A percentile compares a stretch with the other conserved stretches of the same genome.
Conservation (phyloP, 2,888 invertebrate species). For the Labia minor region DNA sequence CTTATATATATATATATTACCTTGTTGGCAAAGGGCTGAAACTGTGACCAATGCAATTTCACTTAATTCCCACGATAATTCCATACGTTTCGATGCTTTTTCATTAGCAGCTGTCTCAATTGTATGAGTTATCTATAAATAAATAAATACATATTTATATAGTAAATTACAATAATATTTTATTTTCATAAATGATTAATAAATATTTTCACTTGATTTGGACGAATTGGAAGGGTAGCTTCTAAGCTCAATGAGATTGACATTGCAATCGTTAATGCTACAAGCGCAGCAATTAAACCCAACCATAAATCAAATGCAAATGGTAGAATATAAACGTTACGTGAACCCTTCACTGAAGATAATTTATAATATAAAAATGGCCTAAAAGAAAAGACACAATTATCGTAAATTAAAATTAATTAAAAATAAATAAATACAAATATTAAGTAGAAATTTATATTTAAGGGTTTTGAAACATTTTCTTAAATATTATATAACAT, state of each 20-base stretch:
- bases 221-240: constrained; percentile 7
- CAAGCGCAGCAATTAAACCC: constrained; percentile 20
- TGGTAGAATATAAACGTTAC: constrained; percentile 24
- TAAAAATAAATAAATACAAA: no score
- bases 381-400: constrained; percentile 16
- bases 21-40: constrained; percentile 26
- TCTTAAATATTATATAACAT: no score
- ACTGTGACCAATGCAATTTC: constrained; percentile 25
- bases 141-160: no score
- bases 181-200: no score
- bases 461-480: no score
- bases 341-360: constrained; percentile 20
- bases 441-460: no score
- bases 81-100: neutral
- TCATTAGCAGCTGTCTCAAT: neutral
- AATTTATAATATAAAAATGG: constrained; percentile 22
- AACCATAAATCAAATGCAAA: constrained; percentile 24
- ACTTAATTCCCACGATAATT: constrained; percentile 24
- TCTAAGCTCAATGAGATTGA: constrained; percentile 22
- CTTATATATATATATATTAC: no score
- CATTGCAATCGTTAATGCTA: constrained; percentile 23
- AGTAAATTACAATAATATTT: no score
- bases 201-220: neutral
- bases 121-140: neutral
- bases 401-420: no score